Conservation (phyloP, 2,888 invertebrate genomes). For the Eilema griseolum region DNA sequence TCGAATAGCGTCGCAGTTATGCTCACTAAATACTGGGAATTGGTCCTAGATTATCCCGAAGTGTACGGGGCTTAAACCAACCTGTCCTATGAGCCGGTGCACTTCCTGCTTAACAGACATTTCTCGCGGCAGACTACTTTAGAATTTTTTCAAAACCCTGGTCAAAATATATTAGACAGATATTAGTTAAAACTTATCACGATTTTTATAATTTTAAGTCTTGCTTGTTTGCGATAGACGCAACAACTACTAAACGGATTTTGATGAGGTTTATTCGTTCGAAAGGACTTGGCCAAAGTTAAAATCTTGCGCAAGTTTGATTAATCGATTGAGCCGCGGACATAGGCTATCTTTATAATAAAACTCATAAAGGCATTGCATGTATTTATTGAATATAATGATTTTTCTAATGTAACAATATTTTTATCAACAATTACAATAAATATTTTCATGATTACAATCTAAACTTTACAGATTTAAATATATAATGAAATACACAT, state of each 20-base stretch:
- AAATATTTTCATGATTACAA: slow-evolving; percentile 46
- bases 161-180: no score
- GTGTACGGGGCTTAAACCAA: not conserved
- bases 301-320: no score
- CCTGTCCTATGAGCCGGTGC: not conserved
- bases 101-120: not conserved
- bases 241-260: no score
- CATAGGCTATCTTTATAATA: not conserved
- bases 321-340: not conserved
- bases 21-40: not conserved
- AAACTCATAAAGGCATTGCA: slow-evolving; percentile 32
- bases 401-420: slow-evolving; percentile 39
- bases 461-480: slow-evolving; percentile 36
- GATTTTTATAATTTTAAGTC: no score
- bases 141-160: no score
- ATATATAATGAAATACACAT: slow-evolving; percentile 20
- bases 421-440: slow-evolving; percentile 47
- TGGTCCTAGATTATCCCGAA: no score
- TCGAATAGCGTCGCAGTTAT: not conserved
- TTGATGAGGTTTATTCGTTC: no score
- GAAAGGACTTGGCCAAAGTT: no score
- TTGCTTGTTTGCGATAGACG: no score
- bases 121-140: no score
- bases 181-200: no score
- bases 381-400: slow-evolving; percentile 35